phyloP scores from a whole-genome alignment of 2,113 vertebrate genomes.

The Hippopotamus amphibius region DNA sequence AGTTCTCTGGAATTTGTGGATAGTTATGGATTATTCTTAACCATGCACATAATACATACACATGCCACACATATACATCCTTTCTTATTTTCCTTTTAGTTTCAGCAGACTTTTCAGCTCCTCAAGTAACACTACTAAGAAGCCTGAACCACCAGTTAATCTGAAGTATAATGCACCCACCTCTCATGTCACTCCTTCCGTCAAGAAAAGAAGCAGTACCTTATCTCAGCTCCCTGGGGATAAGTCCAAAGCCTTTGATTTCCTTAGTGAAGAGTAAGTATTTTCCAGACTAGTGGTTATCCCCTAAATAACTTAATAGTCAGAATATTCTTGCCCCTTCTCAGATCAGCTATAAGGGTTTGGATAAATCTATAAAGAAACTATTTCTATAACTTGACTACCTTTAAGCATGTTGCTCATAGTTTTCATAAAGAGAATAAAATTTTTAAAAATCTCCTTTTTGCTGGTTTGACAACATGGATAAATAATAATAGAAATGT shows the following conservation, averaged over 20 bases:
- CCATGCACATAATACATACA: neutral
- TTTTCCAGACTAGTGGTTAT: neutral
- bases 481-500: slow-evolving; percentile 19
- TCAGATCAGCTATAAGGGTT: neutral
- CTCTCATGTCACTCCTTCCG: slow-evolving; percentile 95
- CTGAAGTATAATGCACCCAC: slow-evolving; percentile 99
- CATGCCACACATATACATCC: neutral
- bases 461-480: neutral
- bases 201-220: slow-evolving; percentile 97
- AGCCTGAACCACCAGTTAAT: slow-evolving; percentile 96
- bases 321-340: neutral
- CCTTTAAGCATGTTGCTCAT: slow-evolving; percentile 3
- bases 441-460: neutral
- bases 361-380: neutral
- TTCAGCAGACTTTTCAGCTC: slow-evolving; percentile 99
- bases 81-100: slow-evolving; percentile 86
- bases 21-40: neutral
- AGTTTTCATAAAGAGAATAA: neutral
- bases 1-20: slow-evolving; percentile 4
- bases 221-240: slow-evolving; percentile 97
- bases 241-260: slow-evolving; percentile 99
- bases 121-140: slow-evolving; percentile 93
- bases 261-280: slow-evolving; percentile 98
- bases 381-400: neutral
- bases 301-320: neutral